Base-by-base conservation (phyloP, 2,113 vertebrate species). In the Pteruthius melanotis region DNA sequence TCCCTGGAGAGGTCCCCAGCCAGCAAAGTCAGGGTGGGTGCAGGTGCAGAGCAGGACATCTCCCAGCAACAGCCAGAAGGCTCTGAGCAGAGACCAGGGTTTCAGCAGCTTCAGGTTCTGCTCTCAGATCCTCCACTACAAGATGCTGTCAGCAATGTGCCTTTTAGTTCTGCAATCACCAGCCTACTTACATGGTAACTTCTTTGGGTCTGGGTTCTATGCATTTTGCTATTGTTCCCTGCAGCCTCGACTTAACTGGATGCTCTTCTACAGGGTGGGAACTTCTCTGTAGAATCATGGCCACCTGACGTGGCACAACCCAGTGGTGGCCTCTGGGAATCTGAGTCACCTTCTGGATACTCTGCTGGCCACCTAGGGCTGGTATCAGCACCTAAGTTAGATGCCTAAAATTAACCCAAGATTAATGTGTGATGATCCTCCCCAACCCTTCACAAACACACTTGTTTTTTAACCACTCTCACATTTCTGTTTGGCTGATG, bases 271-370 rank as follows among this genome's bases (percentile, higher is more conserved):
- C 31, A 44, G 31, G 15, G 3, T 54, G 30, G 33, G 44, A 72
- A 10, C 8, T 66, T 15, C 47, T 59, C 70, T 82, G 66, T 20
- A 83, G 66, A 47, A 64, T 27, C 1, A 3, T 0, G 0, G 69
- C 20, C 39, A 63, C 14, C 17, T 3, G 12, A 60, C 39, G 31
- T 76, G 33, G 13, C n/a, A 86, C 27, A 83, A 13, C 27, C 35
- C 40, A n/a, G 9, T 26, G 6, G 0, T 33, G n/a, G 37, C n/a
- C 27, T 61, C 68, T 86, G 68, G 68, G 22, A 63, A 61, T 57
- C 37, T 52, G 13, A 49, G 33, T 40, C 10, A 4, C n/a, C 15
- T 61, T 52, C 49, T 60, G 40, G 33, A 37, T 83, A 26, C 37
- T 86, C 35, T 77, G 35, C 45, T 74, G 45, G 57, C 15, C 44